phyloP scores from a whole-genome alignment of 23 tunicate species.

The Halocynthia roretzi region DNA sequence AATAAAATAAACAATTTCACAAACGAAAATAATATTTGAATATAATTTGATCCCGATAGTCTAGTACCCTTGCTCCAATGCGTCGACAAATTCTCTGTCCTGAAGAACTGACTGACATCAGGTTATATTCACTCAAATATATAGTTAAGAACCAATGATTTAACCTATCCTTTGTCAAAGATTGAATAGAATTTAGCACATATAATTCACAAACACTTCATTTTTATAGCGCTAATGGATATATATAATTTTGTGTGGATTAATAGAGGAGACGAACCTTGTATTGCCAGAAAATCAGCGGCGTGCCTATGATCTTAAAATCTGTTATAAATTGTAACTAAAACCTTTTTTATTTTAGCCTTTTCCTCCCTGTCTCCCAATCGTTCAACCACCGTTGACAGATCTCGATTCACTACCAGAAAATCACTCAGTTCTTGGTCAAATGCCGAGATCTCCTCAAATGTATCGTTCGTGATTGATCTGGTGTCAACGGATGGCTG shows the following conservation, averaged over 20 bases:
- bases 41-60: background rate
- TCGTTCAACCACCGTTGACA: slow-evolving; percentile 5
- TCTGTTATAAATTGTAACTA: too few species aligned
- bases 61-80: slow-evolving; percentile 1
- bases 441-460: slow-evolving; percentile 39
- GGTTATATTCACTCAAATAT: background rate
- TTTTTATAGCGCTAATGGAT: too few species aligned
- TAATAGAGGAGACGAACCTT: too few species aligned
- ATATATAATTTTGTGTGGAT: too few species aligned
- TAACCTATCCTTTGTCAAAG: too few species aligned
- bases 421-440: slow-evolving; percentile 47
- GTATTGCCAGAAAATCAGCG: too few species aligned
- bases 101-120: background rate
- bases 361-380: slow-evolving; percentile 23
- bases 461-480: slow-evolving; percentile 17
- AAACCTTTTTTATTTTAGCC: slow-evolving; percentile 5
- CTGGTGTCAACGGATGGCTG: background rate
- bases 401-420: slow-evolving; percentile 3
- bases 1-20: background rate
- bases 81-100: background rate
- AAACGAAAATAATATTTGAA: background rate
- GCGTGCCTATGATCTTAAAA: too few species aligned
- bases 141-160: too few species aligned
- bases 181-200: too few species aligned
- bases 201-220: too few species aligned